Base-by-base conservation (phyloP, 2,113 vertebrate genomes). In the Gymnobelideus leadbeateri region DNA sequence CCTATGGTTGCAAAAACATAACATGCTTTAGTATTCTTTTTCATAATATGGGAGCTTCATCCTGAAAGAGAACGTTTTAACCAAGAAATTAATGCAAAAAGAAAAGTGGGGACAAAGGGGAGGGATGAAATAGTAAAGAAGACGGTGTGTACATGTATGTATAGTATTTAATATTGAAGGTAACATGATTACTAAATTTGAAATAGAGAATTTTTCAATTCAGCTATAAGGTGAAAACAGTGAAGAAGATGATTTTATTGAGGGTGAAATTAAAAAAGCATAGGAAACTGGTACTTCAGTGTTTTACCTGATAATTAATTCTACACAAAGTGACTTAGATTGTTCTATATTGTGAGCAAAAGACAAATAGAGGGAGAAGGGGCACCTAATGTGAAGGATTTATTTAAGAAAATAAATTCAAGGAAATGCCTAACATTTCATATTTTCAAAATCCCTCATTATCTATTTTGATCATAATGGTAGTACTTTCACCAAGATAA, bases 1-100 rank as follows among this genome's bases (percentile, higher is more conserved):
- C 52, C 77, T 50, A 43, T 28, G 52, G 12, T 51, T 90, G n/a
- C 26, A 90, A 50, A 92, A 84, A 96, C 49, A 49, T 12, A 93
- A 26, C 16, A 6, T 92, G 8, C 47, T 10, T 57, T 51, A 51
- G 1, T 91, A 54, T 57, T 68, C 51, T 55, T 89, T 26, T 51
- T 26, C 54, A 14, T 28, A 89, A 89, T 68, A 12, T 51, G 46
- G 16, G 47, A 92, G 91, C 91, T 96, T 94, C 12, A 55, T 19
- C 50, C 0, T 14, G 37, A 94, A 97, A 25, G 26, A 49, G 23
- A 31, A 94, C 91, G 93, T 49, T 52, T 3, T 53, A 51, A 26
- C 54, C 57, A 5, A 57, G 53, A 54, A 92, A 77, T 95, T 54
- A 91, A 94, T 61, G 68, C 37, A 84, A 43, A 43, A 61, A 55